Conservation (phyloP, 2,888 invertebrate species). For the Limulus polyphemus region DNA sequence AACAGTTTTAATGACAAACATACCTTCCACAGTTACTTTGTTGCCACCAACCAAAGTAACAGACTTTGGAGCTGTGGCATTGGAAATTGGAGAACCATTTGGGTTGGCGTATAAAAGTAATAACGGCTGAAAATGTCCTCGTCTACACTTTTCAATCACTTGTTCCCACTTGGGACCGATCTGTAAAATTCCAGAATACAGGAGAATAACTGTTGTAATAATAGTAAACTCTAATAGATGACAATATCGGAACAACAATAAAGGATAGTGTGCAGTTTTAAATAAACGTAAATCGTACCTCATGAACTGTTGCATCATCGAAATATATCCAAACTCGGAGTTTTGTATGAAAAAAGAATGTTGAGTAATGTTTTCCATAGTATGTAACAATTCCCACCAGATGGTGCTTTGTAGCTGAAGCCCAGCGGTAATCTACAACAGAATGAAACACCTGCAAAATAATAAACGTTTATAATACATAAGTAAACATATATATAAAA, state of each 20-base stretch:
- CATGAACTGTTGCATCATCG: slow-evolving; percentile 87
- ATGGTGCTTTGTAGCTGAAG: slow-evolving; percentile 63
- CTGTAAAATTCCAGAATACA: slow-evolving; percentile 25
- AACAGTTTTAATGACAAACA: no score
- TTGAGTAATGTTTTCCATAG: slow-evolving; percentile 93
- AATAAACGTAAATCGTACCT: slow-evolving; percentile 41
- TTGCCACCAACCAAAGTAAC: slow-evolving; percentile 38
- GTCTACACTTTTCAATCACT: slow-evolving; percentile 82
- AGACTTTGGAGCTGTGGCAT: slow-evolving; percentile 56
- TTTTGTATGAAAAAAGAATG: slow-evolving; percentile 92
- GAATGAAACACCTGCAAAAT: slow-evolving; percentile 52
- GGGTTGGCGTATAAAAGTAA: slow-evolving; percentile 70
- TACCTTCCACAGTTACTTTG: no score
- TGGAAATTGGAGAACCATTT: slow-evolving; percentile 57
- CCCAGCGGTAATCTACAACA: slow-evolving; percentile 72
- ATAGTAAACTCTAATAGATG: no score
- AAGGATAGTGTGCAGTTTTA: no score
- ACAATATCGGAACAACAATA: no score
- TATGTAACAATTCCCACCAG: slow-evolving; percentile 90
- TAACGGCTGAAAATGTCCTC: slow-evolving; percentile 83
- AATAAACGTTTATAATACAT: no score
- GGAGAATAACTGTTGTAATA: no score
- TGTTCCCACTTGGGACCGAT: slow-evolving; percentile 86
- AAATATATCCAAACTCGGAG: slow-evolving; percentile 84
- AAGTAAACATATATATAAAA: no score